Conservation (phyloP, 2,888 invertebrate species). For the Catocala nupta region DNA sequence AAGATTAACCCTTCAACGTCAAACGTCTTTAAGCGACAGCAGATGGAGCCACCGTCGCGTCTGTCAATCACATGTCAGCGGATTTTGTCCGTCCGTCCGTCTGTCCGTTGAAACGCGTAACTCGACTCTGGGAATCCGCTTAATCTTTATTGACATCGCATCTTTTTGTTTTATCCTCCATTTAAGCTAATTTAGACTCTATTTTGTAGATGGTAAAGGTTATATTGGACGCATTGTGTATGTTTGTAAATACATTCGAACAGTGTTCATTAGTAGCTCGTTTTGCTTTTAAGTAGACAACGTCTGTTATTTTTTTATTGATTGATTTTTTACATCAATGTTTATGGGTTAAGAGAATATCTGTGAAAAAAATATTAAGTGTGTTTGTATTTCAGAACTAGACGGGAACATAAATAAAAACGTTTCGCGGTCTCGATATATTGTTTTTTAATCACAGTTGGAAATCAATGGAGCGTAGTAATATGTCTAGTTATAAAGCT, state of each 20-base stretch:
- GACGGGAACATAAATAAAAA: background rate
- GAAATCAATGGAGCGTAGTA: too few species aligned
- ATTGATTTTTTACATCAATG: conserved; percentile 44
- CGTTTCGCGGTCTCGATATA: too few species aligned
- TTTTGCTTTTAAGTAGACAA: conserved; percentile 73
- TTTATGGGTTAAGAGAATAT: conserved; percentile 38
- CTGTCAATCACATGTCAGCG: conserved; percentile 72
- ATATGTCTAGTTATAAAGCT: too few species aligned
- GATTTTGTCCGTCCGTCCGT: conserved; percentile 64
- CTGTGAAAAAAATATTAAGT: conserved; percentile 16
- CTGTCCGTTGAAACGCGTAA: conserved; percentile 61
- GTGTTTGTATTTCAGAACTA: conserved; percentile 13
- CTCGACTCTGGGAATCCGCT: conserved; percentile 65
- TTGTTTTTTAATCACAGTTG: too few species aligned
- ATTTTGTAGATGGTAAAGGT: background rate
- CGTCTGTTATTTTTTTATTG: conserved; percentile 57
- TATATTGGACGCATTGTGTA: conserved; percentile 5
- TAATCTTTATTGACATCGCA: conserved; percentile 74
- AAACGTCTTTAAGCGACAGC: conserved; percentile 46
- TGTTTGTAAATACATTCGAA: conserved; percentile 42
- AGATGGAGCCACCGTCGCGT: conserved; percentile 53
- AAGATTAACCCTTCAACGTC: conserved; percentile 59
- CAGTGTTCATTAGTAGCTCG: conserved; percentile 72
- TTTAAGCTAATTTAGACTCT: conserved; percentile 29
- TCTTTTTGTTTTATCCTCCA: conserved; percentile 31